Evolutionary conservation across 37 sponge, comb jelly and placozoan genomes (phyloP).

Genomic region (Beroe ovata): DNA sequence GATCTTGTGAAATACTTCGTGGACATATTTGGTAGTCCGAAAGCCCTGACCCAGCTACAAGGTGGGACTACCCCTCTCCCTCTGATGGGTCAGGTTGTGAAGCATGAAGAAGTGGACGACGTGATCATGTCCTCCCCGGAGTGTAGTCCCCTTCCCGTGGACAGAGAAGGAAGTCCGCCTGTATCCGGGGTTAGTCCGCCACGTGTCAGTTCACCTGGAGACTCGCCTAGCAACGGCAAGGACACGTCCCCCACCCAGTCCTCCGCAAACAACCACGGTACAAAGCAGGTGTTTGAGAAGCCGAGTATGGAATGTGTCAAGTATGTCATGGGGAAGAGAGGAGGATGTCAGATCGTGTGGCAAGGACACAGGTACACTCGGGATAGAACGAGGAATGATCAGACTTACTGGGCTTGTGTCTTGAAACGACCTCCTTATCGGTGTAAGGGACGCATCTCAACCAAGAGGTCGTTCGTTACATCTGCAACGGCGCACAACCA

Average conservation of each 20-base stretch:
- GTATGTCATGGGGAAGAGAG: slow-evolving; percentile 64
- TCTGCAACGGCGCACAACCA: slow-evolving; percentile 58
- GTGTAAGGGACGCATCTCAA: slow-evolving; percentile 56
- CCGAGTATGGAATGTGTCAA: slow-evolving; percentile 54
- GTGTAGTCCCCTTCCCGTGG: neutral
- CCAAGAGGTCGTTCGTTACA: slow-evolving; percentile 47
- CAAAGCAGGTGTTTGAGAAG: slow-evolving; percentile 59
- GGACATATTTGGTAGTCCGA: slow-evolving; percentile 17
- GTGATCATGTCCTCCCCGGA: slow-evolving; percentile 13
- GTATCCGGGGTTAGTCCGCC: slow-evolving; percentile 2
- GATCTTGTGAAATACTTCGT: slow-evolving; percentile 50
- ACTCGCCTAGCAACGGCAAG: neutral
- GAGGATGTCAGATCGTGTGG: slow-evolving; percentile 66
- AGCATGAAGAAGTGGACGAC: slow-evolving; percentile 5
- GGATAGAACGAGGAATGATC: slow-evolving; percentile 55
- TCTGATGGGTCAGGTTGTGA: neutral
- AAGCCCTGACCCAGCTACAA: neutral
- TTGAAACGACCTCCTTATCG: slow-evolving; percentile 58
- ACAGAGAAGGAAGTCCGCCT: neutral
- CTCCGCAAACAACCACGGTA: slow-evolving; percentile 21
- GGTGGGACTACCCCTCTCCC: neutral
- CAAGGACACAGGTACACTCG: slow-evolving; percentile 65
- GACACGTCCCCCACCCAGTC: neutral
- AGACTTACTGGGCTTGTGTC: slow-evolving; percentile 66
- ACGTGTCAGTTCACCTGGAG: neutral